Evolutionary conservation across 2,113 vertebrate species (phyloP), one percentile per base, ranked within the genome.

Genomic region (Silurus meridionalis): DNA sequence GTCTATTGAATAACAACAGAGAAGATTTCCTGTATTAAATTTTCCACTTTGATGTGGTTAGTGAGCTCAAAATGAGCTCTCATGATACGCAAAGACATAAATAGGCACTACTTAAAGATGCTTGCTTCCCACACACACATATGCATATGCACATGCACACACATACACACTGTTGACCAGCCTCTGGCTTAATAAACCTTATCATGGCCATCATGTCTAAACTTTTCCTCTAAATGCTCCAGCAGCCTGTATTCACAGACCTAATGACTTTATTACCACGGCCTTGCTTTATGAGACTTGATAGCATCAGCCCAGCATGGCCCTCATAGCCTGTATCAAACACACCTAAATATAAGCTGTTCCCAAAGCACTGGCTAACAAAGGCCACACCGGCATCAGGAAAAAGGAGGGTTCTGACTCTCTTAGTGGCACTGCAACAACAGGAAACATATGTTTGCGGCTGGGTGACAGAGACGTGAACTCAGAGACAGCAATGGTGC

Each of bases 361-460:
- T 80, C 75, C 74, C 84, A 74, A 37, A 64, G 19, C 37, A 23
- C 50, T 13, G 7, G 58, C 72, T 83, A 83, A 88, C 81, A 86
- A 86, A 88, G 85, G 85, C 64, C 37, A 23, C 64, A 64, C 63
- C 60, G 19, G 57, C 79, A 23, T 82, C 28, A 61, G 87, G 84
- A 88, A 83, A 86, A 83, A 69, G 66, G 63, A 55, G 75, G 63
- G 80, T 37, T 28, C 37, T 60, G 74, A 83, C 74, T 83, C 84
- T 86, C 84, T 19, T 14, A 86, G 25, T 37, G 57, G 55, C 50
- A 82, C 80, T 78, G 64, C 81, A 88, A 86, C 81, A 88, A 88
- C 87, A 88, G 87, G 87, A 88, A 88, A 83, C 87, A 88, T 67
- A 88, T 88, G 87, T 80, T 77, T 75, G 63, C 48, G 14, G 74